These are phyloP conservation scores for Mesopsocus fuscifrons DNA, from an alignment of 2,888 invertebrate genomes.

Conservation along the genomic window DNA sequence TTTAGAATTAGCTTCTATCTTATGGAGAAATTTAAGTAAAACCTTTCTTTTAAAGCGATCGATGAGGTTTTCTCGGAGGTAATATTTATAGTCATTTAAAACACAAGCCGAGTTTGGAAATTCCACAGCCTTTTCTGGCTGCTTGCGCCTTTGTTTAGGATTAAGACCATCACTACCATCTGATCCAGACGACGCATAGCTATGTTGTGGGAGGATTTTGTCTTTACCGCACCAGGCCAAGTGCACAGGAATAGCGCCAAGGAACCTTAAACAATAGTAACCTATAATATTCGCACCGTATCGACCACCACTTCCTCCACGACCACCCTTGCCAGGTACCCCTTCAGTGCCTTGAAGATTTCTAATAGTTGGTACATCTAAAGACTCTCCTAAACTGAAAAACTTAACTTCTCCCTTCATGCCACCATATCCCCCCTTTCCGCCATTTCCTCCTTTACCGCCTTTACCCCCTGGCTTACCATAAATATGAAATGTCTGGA, in stretches of 20 bases:
- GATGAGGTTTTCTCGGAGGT: neutral
- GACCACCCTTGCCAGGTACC: neutral
- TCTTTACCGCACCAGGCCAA: neutral
- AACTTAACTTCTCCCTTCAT: neutral
- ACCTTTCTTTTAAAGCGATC: neutral
- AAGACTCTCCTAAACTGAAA: neutral
- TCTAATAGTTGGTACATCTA: neutral
- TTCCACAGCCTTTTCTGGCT: neutral
- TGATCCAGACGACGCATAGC: neutral
- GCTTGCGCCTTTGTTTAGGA: neutral
- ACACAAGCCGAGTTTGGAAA: neutral
- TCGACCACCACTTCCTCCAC: neutral
- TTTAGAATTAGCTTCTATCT: neutral
- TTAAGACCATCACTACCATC: neutral
- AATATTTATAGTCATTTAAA: neutral
- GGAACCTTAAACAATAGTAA: neutral
- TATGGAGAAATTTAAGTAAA: neutral
- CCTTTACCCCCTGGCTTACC: neutral
- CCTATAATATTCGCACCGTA: neutral
- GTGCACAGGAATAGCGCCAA: neutral
- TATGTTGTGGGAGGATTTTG: no score
- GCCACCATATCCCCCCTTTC: neutral
- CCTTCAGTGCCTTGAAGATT: neutral
- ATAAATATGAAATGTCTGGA: neutral
- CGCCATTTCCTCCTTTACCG: neutral